phyloP scores from a whole-genome alignment of 2,797 vertebrate genomes.

The Coregonus ussuriensis region DNA sequence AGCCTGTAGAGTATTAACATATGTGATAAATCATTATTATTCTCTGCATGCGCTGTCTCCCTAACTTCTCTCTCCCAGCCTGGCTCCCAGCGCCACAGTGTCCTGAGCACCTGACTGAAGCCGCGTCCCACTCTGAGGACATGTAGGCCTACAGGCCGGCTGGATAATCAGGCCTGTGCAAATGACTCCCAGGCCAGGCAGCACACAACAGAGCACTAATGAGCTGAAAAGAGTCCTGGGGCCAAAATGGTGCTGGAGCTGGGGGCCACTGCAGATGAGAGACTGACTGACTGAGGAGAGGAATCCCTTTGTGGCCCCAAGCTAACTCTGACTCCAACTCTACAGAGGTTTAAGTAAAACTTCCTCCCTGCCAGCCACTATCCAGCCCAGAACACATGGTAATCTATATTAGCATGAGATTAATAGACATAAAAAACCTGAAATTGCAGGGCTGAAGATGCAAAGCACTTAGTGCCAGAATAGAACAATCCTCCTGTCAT shows the following conservation, averaged over 20 bases:
- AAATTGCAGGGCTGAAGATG: not conserved
- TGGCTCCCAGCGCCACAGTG: not conserved
- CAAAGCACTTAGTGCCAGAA: not conserved
- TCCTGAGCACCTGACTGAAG: not conserved
- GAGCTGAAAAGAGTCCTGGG: conserved; percentile 33
- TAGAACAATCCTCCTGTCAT: not conserved
- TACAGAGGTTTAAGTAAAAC: conserved; percentile 1
- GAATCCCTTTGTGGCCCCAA: not conserved
- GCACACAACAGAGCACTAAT: conserved; percentile 23
- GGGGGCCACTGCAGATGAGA: not conserved
- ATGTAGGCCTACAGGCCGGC: not conserved
- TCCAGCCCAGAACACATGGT: not conserved
- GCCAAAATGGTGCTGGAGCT: not conserved
- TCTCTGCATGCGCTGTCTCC: not conserved
- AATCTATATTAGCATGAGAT: not conserved
- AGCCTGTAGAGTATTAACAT: not conserved
- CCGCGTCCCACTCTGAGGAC: not conserved
- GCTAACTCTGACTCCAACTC: not conserved
- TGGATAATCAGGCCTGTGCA: conserved; percentile 2
- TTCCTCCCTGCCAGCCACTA: not conserved
- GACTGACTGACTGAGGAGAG: not conserved
- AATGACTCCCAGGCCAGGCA: not conserved
- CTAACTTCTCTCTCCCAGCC: not conserved
- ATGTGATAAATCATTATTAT: not conserved
- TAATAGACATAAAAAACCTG: not conserved